phyloP scores from a whole-genome alignment of 2,797 vertebrate genomes.

The Muscicapa comitata region DNA sequence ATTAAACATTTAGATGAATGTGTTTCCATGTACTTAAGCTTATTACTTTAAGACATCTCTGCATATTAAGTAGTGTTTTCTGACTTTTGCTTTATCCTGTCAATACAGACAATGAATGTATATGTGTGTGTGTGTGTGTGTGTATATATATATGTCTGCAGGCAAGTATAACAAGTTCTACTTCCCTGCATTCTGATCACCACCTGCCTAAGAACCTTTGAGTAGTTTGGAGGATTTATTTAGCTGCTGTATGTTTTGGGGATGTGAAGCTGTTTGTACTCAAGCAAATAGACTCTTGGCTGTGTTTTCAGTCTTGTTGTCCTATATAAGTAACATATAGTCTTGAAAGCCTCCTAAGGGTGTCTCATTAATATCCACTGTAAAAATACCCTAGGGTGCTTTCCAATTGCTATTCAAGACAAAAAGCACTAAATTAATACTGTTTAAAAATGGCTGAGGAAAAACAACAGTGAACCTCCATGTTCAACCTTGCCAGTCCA shows the following conservation, averaged over 20 bases:
- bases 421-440: not conserved
- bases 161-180: not conserved
- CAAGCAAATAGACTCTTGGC: not conserved
- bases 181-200: not conserved
- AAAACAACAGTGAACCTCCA: not conserved
- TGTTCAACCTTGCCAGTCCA: not conserved
- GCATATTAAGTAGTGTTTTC: not conserved
- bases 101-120: not conserved
- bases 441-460: not conserved
- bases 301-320: not conserved
- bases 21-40: not conserved
- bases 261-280: not conserved
- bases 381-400: not conserved
- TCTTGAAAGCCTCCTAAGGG: not conserved
- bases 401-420: not conserved
- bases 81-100: not conserved
- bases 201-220: not conserved
- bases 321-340: not conserved
- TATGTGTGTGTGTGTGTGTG: not conserved
- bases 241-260: not conserved
- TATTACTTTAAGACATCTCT: not conserved
- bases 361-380: not conserved
- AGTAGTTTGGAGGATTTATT: not conserved
- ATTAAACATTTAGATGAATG: not conserved
- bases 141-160: not conserved